Evolutionary conservation across 2,113 vertebrate genomes (phyloP), one percentile per base, ranked within the genome.

Genomic region (Picathartes gymnocephalus): DNA sequence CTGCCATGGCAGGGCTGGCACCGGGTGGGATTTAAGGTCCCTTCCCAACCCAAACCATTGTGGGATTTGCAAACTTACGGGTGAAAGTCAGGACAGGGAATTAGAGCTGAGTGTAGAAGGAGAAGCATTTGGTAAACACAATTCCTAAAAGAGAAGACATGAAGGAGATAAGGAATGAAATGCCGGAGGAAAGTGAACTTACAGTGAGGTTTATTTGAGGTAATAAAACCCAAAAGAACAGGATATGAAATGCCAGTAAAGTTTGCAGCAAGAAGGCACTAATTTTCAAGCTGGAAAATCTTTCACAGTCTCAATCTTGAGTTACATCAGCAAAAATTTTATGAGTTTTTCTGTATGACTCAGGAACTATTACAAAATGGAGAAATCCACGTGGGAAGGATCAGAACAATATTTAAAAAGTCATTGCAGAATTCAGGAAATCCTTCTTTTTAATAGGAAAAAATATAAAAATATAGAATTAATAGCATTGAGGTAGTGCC

Each of bases 81-180:
- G 1, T 50, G 2, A 62, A 12, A 4, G 2, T 35, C 39, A 5
- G 18, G 3, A 20, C 39, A 14, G 14, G 9, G 13, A 20, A 42
- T 48, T 19, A 19, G 30, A 45, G 9, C 39, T 5, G 4, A 17
- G 14, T 15, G 19, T 6, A 18, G 62, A 13, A 17, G 1, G 15
- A 23, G 6, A 37, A 68, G 6, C 0, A 0, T 22, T 45, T 66
- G 5, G 6, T 39, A 79, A 68, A 56, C 21, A 0, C 2, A 11
- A 0, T 44, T 76, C 30, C 20, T 31, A 2, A 31, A 56, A n/a
- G 21, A 9, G 20, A 9, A 56, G 44, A n/a, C 9, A 0, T 0
- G 4, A n/a, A 56, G 5, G 11, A 42, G 56, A 14, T 33, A 5
- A 11, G 20, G 22, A 62, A 12, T 18, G 22, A 33, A 76, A 56